A percentile compares a stretch with the other conserved stretches of the same genome.
Evolutionary conservation across 1,140 invertebrate genomes (phyloP).

Genomic region (Danaus plexippus): DNA sequence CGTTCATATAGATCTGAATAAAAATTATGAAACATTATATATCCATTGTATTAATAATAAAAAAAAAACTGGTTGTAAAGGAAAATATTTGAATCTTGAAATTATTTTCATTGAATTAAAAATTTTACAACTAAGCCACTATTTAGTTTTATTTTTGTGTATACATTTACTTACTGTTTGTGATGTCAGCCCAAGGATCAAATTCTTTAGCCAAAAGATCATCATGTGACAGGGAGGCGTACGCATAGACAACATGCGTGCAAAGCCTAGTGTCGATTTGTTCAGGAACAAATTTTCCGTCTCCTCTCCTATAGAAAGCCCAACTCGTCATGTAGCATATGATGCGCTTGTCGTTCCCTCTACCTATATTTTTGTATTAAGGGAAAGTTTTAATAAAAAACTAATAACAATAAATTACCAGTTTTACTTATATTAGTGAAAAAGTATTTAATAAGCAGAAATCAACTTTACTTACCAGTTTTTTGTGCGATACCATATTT

Average conservation of each 20-base stretch:
- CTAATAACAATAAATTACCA: too few relatives aligned
- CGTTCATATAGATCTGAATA: constrained; percentile 79
- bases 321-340: constrained; percentile 92
- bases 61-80: too few relatives aligned
- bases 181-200: constrained; percentile 88
- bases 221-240: constrained; percentile 86
- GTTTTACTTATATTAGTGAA: too few relatives aligned
- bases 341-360: constrained; percentile 71
- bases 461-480: too few relatives aligned
- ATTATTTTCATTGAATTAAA: too few relatives aligned
- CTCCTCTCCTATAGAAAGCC: constrained; percentile 86
- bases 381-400: too few relatives aligned
- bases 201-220: constrained; percentile 82
- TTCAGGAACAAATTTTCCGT: constrained; percentile 89
- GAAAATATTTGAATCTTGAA: too few relatives aligned
- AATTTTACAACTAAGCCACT: too few relatives aligned
- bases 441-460: too few relatives aligned
- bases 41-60: too few relatives aligned
- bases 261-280: constrained; percentile 85
- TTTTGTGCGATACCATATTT: too few relatives aligned
- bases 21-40: not conserved
- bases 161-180: constrained; percentile 78
- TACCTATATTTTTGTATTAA: constrained; percentile 25
- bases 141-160: not conserved
- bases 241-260: constrained; percentile 91